phyloP scores from a whole-genome alignment of 2,797 vertebrate species.

The Enteromius radiatus region DNA sequence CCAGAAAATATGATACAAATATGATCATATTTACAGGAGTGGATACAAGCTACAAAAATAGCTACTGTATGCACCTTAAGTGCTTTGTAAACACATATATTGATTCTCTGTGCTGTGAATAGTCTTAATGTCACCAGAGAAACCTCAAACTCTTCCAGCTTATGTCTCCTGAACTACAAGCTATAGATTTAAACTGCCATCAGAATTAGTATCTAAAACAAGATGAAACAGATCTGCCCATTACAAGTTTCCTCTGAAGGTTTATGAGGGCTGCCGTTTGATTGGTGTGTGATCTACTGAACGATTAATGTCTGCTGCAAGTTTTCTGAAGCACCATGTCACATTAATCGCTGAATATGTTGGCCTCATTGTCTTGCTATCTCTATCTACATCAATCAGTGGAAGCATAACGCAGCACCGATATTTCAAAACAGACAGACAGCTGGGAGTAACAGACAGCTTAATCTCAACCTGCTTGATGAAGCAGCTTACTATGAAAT shows the following conservation, averaged over 20 bases:
- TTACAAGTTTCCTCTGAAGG: neutral
- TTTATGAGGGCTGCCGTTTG: constrained; percentile 23
- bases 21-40: neutral
- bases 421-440: neutral
- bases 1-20: constrained; percentile 51
- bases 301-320: neutral
- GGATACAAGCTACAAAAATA: constrained; percentile 3
- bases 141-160: neutral
- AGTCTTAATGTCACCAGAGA: neutral
- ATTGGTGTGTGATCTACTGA: neutral
- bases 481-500: neutral
- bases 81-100: constrained; percentile 46
- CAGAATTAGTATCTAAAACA: constrained; percentile 12
- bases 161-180: neutral
- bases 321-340: neutral
- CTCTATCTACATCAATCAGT: neutral
- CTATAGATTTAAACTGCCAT: constrained; percentile 53
- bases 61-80: neutral
- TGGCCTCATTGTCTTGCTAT: constrained; percentile 3
- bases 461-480: neutral
- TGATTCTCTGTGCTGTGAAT: constrained; percentile 30
- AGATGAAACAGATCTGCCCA: neutral
- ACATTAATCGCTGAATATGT: neutral
- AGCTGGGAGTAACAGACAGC: neutral
- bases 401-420: neutral